Conservation (phyloP, 2,113 vertebrate species). For the Tachysurus fulvidraco region DNA sequence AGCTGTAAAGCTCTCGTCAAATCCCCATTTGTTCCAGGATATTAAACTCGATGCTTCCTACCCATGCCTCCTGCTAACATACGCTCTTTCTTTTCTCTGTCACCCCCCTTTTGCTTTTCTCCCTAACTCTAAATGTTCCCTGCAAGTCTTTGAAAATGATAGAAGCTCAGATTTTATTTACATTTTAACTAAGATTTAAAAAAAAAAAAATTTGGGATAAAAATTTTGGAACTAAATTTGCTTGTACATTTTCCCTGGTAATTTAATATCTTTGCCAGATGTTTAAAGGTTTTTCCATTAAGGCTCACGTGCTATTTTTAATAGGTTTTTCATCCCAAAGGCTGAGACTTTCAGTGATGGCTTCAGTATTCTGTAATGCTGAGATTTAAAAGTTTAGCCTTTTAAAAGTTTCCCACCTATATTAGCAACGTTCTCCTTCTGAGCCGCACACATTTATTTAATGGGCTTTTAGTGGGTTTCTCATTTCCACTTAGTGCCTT, state of each 20-base stretch:
- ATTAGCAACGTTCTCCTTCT: neutral
- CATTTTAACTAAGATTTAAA: neutral
- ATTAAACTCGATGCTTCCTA: constrained; percentile 38
- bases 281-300: neutral
- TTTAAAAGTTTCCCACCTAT: neutral
- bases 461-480: neutral
- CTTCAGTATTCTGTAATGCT: neutral
- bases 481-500: constrained; percentile 21
- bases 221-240: too few relatives aligned
- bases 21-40: constrained; percentile 54
- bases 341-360: neutral
- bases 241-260: neutral
- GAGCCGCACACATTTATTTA: neutral
- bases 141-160: neutral
- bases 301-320: neutral
- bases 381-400: constrained; percentile 1
- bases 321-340: neutral
- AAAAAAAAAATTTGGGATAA: too few relatives aligned
- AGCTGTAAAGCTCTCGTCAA: constrained; percentile 41
- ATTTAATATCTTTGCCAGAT: constrained; percentile 6
- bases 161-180: neutral
- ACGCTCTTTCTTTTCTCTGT: neutral
- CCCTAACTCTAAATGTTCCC: neutral
- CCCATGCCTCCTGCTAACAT: constrained; percentile 12
- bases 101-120: neutral